phyloP scores from a whole-genome alignment of 2,797 vertebrate genomes.

The Urocyon cinereoargenteus region DNA sequence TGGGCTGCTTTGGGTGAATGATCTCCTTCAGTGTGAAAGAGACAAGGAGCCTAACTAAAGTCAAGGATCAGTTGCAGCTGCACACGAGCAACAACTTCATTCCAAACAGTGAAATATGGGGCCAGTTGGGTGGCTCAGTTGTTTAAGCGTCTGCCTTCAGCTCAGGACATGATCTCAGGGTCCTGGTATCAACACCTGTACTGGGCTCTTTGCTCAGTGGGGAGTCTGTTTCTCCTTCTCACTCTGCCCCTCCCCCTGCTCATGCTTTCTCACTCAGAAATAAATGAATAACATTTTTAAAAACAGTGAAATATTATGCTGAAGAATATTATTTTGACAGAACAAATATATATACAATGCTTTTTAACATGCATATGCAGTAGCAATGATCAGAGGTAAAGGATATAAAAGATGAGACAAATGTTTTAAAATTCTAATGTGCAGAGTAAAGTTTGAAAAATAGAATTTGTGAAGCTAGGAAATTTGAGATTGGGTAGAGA shows the following conservation, averaged over 20 bases:
- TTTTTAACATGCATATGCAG: not conserved
- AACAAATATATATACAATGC: not conserved
- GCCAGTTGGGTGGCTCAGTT: not conserved
- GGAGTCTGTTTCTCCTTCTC: not conserved
- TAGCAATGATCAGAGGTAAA: not conserved
- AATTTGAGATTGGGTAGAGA: not conserved
- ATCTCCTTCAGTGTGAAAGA: not conserved
- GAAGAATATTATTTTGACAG: not conserved
- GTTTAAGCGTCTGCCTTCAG: not conserved
- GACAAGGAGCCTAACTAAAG: not conserved
- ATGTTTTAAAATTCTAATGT: not conserved
- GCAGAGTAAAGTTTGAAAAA: not conserved
- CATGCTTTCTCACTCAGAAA: not conserved
- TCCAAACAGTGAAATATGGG: not conserved
- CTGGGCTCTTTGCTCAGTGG: not conserved
- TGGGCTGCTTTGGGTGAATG: not conserved
- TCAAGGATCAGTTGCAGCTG: not conserved
- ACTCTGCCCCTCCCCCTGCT: not conserved
- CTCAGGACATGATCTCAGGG: not conserved
- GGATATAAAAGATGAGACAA: not conserved
- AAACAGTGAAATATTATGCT: not conserved
- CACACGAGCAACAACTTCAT: not conserved
- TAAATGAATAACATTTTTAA: not conserved
- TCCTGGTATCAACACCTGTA: not conserved
- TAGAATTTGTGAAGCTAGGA: not conserved